These are phyloP conservation scores for Brachypterus glaber DNA, from an alignment of 2,888 invertebrate genomes.

Conservation along the genomic window DNA sequence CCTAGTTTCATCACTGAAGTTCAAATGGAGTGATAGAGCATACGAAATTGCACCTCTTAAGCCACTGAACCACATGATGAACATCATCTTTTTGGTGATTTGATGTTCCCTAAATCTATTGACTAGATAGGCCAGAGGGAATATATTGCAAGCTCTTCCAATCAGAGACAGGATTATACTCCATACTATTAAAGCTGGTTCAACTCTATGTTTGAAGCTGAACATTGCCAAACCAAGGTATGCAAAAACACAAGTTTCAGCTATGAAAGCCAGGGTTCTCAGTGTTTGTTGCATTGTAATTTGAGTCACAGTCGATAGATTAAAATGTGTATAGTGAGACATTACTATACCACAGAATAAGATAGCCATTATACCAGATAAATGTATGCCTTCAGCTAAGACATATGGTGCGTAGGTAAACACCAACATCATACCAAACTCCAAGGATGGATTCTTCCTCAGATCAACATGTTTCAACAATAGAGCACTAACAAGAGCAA, in stretches of 20 bases:
- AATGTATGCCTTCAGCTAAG: constrained; percentile 75
- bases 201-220: constrained; percentile 89
- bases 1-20: constrained; percentile 86
- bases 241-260: constrained; percentile 98
- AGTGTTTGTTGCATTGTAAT: constrained; percentile 99
- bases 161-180: constrained; percentile 84
- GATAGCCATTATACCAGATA: constrained; percentile 95
- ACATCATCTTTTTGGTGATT: constrained; percentile 97
- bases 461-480: constrained; percentile 92
- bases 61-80: constrained; percentile 99
- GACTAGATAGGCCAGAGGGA: constrained; percentile 84
- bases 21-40: constrained; percentile 90
- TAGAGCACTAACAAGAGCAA: constrained; percentile 87
- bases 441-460: constrained; percentile 93
- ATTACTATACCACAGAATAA: constrained; percentile 98
- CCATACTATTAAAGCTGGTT: constrained; percentile 89
- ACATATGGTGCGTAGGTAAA: constrained; percentile 99
- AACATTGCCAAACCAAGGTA: constrained; percentile 90
- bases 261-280: constrained; percentile 93
- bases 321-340: constrained; percentile 99
- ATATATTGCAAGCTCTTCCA: constrained; percentile 94
- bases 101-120: constrained; percentile 96
- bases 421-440: constrained; percentile 97
- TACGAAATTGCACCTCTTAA: constrained; percentile 96
- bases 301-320: constrained; percentile 95